These are phyloP conservation scores for Eilema depressum DNA, from an alignment of 2,888 invertebrate genomes.

Conservation along the genomic window DNA sequence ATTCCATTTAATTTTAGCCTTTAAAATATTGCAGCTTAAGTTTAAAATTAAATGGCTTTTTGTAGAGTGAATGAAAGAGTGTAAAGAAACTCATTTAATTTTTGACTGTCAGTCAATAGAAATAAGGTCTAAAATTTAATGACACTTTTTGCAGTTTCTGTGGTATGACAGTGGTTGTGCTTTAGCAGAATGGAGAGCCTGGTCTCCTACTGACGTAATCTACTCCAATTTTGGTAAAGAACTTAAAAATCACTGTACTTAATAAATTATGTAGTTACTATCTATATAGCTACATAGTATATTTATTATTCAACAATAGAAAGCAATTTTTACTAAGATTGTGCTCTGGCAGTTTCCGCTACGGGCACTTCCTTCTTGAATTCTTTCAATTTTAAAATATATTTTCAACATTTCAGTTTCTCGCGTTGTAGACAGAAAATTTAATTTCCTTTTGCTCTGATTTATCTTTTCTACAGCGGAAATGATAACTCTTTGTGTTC, in stretches of 20 bases:
- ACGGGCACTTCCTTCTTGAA: not conserved
- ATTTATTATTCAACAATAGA: not conserved
- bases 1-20: no score
- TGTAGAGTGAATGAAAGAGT: no score
- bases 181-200: no score
- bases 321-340: not conserved
- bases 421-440: conserved; percentile 30
- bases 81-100: no score
- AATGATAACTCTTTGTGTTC: conserved; percentile 35
- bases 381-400: not conserved
- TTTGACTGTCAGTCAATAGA: no score
- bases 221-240: no score
- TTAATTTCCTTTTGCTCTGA: conserved; percentile 33
- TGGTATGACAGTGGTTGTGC: no score
- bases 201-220: no score
- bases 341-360: not conserved
- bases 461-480: conserved; percentile 31
- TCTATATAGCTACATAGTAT: not conserved
- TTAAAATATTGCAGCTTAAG: no score
- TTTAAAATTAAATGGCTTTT: no score
- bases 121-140: no score
- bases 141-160: no score
- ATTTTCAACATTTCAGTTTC: conserved; percentile 4
- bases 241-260: not conserved
- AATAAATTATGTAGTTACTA: not conserved